A percentile compares a stretch with the other conserved stretches of the same genome.
Evolutionary conservation across 2,113 vertebrate species (phyloP).

Genomic region (Trogon surrucura): DNA sequence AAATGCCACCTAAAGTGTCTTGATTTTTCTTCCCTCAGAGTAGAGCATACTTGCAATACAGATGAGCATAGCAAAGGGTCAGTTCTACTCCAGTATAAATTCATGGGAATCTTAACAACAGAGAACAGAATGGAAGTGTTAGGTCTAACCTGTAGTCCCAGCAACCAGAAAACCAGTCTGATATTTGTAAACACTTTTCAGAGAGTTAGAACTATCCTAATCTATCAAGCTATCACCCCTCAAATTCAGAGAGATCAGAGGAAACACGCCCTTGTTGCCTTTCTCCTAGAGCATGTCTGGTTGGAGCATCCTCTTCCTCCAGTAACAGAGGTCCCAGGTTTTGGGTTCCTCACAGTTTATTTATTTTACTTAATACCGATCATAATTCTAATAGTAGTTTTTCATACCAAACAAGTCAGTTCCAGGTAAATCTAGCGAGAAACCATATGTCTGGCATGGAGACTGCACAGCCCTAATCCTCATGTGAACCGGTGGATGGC

Average conservation of each 20-base stretch:
- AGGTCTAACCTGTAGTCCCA: neutral
- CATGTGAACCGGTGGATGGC: neutral
- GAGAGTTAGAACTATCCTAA: neutral
- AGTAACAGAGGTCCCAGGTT: neutral
- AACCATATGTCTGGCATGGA: neutral
- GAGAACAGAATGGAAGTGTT: neutral
- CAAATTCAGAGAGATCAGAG: neutral
- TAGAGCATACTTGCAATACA: neutral
- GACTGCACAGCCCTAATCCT: neutral
- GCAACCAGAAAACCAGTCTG: neutral
- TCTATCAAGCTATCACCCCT: neutral
- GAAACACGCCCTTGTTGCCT: neutral
- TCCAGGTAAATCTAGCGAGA: neutral
- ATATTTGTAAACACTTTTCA: neutral
- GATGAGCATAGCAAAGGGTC: neutral
- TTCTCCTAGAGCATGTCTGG: neutral
- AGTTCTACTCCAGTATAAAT: neutral
- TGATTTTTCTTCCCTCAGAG: neutral
- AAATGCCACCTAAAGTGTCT: neutral
- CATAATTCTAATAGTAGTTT: neutral
- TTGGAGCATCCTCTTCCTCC: neutral
- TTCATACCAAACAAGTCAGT: neutral
- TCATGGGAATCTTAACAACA: neutral
- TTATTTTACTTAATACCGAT: neutral
- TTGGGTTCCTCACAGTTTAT: neutral